Evolutionary conservation across 2,888 invertebrate species (phyloP).

Genomic region (Sinodicranocentrus sp.): DNA sequence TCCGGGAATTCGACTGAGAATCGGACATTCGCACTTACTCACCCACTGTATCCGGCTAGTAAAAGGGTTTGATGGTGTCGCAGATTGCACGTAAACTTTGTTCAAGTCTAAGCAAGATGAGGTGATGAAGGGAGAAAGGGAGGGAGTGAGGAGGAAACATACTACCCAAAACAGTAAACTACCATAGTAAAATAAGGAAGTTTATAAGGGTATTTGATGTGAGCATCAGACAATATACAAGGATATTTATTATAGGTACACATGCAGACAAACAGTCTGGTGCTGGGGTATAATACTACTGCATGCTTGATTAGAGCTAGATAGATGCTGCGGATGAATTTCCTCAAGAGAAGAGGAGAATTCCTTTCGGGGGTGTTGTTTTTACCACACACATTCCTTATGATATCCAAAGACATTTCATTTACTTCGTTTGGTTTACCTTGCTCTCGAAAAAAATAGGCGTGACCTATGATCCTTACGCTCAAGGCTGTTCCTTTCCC

Average conservation of each 20-base stretch:
- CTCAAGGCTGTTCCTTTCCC: no score
- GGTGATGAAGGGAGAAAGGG: no score
- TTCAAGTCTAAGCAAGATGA: no score
- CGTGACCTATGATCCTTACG: conserved; percentile 1
- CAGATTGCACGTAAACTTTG: no score
- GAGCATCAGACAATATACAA: no score
- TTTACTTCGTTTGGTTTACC: conserved; percentile 18
- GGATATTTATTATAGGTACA: not conserved
- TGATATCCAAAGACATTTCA: conserved; percentile 23
- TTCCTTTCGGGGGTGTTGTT: not conserved
- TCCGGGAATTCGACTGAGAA: conserved; percentile 12
- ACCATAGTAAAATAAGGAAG: no score
- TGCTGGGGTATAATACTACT: not conserved
- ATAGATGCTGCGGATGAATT: no score
- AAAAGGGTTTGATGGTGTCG: not conserved
- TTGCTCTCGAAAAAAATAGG: not conserved
- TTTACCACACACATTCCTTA: not conserved
- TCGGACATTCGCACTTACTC: conserved; percentile 43
- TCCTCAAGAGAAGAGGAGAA: no score
- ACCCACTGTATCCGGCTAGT: conserved; percentile 22
- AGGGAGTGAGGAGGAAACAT: no score
- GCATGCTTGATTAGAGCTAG: not conserved
- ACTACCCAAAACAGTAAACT: no score
- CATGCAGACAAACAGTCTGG: conserved; percentile 2
- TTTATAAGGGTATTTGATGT: no score